A percentile compares a stretch with the other conserved stretches of the same genome.
Conservation (phyloP, 2,113 vertebrate genomes). For the Stegostoma tigrinum region DNA sequence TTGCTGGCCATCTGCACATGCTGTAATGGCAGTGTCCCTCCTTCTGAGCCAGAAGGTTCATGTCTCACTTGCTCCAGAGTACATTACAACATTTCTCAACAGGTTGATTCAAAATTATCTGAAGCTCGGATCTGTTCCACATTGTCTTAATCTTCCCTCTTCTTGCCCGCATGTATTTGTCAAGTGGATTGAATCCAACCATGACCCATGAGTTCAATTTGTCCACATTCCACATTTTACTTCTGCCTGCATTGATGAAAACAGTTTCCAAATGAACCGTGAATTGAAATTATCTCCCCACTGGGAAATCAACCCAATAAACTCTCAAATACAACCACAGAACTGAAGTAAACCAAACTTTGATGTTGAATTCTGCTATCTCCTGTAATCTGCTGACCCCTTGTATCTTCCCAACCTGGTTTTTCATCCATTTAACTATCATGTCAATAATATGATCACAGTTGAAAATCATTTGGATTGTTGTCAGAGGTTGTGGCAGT, state of each 20-base stretch:
- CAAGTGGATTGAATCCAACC: neutral
- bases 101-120: too few relatives aligned
- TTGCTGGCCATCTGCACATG: too few relatives aligned
- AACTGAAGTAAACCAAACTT: neutral
- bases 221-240: neutral
- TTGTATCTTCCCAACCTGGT: neutral
- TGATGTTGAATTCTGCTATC: too few relatives aligned
- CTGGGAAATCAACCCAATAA: neutral
- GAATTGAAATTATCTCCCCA: neutral
- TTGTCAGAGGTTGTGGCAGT: neutral
- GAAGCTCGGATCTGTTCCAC: neutral
- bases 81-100: too few relatives aligned
- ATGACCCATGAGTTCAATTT: neutral
- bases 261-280: neutral
- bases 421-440: neutral
- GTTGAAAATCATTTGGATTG: neutral
- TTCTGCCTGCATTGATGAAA: neutral
- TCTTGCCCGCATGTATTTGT: neutral
- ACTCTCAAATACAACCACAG: neutral
- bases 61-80: too few relatives aligned
- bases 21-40: too few relatives aligned
- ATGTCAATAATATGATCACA: neutral
- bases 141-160: neutral
- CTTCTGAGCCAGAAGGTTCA: too few relatives aligned
- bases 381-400: neutral